phyloP scores from a whole-genome alignment of 2,888 invertebrate species.

The Agonopterix alstromeriana region DNA sequence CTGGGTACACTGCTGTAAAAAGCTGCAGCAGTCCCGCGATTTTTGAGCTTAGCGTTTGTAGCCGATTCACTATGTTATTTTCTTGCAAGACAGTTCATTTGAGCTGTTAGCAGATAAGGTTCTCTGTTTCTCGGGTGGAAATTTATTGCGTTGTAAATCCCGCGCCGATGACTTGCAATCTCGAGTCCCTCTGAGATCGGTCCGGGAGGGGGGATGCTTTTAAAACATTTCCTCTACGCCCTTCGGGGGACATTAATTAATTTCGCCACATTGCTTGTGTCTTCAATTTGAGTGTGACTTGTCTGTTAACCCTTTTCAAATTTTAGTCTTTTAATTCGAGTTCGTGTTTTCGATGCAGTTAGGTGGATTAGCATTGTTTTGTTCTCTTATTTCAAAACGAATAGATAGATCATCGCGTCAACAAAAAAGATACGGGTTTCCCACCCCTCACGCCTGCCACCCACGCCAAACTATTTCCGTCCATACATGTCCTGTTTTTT shows the following conservation, averaged over 20 bases:
- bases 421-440: too few species aligned
- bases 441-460: too few species aligned
- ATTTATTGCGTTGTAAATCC: slow-evolving; percentile 68
- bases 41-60: slow-evolving; percentile 26
- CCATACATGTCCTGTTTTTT: slow-evolving; percentile 20
- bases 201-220: slow-evolving; percentile 31
- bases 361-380: too few species aligned
- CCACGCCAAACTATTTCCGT: slow-evolving; percentile 2
- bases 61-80: slow-evolving; percentile 17
- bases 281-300: slow-evolving; percentile 50
- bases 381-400: too few species aligned
- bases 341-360: not conserved
- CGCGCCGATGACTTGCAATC: slow-evolving; percentile 63
- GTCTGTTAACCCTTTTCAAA: slow-evolving; percentile 26
- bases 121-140: slow-evolving; percentile 47
- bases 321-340: slow-evolving; percentile 11
- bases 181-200: slow-evolving; percentile 27
- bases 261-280: slow-evolving; percentile 52
- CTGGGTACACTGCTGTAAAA: slow-evolving; percentile 1
- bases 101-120: slow-evolving; percentile 62
- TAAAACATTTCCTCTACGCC: slow-evolving; percentile 48
- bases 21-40: slow-evolving; percentile 18
- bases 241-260: slow-evolving; percentile 64
- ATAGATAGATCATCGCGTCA: too few species aligned
- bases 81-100: slow-evolving; percentile 60